Conservation (phyloP, 2,888 invertebrate species). For the Leptopilina syphax region DNA sequence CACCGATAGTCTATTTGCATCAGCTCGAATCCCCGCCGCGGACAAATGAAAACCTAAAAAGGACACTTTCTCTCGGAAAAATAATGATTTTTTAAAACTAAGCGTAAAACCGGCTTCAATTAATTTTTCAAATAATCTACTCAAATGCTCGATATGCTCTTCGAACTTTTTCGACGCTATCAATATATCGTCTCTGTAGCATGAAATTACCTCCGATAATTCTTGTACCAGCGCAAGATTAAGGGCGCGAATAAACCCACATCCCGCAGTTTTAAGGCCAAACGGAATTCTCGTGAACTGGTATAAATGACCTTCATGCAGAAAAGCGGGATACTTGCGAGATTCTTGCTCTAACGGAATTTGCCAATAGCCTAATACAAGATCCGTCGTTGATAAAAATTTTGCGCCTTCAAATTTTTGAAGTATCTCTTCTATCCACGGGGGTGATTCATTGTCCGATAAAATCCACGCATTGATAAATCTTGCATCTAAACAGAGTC, state of each 20-base stretch:
- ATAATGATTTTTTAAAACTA: conserved; percentile 9
- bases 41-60: conserved; percentile 47
- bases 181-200: no score
- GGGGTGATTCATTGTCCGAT: conserved; percentile 61
- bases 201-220: no score
- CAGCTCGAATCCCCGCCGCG: conserved; percentile 18
- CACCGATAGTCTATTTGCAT: conserved; percentile 49
- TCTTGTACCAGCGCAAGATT: no score
- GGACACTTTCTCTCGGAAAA: conserved; percentile 50
- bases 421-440: conserved; percentile 53
- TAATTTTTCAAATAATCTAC: conserved; percentile 40
- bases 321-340: no score
- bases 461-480: conserved; percentile 63
- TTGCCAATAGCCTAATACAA: no score
- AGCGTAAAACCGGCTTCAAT: conserved; percentile 59
- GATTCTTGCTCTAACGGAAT: no score
- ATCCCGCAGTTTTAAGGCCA: no score
- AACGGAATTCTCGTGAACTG: no score
- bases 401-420: conserved; percentile 46
- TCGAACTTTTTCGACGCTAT: no score
- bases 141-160: no score
- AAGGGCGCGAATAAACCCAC: no score
- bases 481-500: conserved; percentile 67
- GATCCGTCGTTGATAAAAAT: conserved; percentile 49
- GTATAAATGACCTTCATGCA: no score